These are phyloP conservation scores for Pantala flavescens DNA, from an alignment of 1,140 invertebrate species.

Conservation along the genomic window DNA sequence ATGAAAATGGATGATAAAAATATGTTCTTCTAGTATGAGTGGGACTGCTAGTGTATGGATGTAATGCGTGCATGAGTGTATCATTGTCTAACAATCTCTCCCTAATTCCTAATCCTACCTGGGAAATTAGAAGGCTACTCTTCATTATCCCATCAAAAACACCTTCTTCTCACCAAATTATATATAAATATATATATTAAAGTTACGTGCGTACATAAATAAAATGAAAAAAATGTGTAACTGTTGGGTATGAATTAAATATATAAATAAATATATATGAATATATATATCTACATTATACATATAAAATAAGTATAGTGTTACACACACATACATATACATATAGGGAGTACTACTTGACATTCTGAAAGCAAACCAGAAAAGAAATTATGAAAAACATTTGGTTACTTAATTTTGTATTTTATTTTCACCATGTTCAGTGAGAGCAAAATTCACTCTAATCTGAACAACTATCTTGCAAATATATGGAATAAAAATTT, in stretches of 20 bases:
- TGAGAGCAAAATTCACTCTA: constrained; percentile 1
- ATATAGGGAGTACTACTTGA: not conserved
- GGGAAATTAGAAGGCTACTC: not conserved
- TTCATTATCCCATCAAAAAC: not conserved
- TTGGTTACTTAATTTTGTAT: not conserved
- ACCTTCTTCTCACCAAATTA: not conserved
- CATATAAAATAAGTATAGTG: constrained; percentile 4
- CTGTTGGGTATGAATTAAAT: not conserved
- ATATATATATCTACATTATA: constrained; percentile 9
- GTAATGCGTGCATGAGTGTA: not conserved
- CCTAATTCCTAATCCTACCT: not conserved
- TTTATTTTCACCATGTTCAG: not conserved
- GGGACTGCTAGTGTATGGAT: not conserved
- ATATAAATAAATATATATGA: not conserved
- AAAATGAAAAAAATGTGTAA: not conserved
- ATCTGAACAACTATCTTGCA: not conserved
- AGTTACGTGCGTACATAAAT: not conserved
- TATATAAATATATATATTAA: constrained; percentile 8
- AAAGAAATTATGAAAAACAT: not conserved
- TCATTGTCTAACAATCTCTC: constrained; percentile 6
- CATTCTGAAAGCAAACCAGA: not conserved
- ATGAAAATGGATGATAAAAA: not conserved
- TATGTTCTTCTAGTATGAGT: not conserved
- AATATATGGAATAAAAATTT: not conserved
- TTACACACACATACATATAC: constrained; percentile 10